Evolutionary conservation across 1,140 invertebrate genomes (phyloP).

Genomic region (Ridgeia piscesae): DNA sequence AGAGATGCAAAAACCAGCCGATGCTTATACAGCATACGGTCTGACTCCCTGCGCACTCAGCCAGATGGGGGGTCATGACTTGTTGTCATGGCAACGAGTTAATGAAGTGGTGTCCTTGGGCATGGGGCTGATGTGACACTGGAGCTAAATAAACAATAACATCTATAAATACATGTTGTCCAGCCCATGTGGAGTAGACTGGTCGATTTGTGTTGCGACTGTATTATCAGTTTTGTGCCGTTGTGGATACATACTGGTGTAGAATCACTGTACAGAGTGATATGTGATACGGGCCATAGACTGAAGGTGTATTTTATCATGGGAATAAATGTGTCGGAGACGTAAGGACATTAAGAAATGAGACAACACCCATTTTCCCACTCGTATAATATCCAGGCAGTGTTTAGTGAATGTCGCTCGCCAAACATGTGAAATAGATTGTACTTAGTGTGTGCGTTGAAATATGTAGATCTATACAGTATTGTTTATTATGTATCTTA

Average conservation of each 20-base stretch:
- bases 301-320: not conserved
- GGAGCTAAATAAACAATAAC: not conserved
- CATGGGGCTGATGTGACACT: not conserved
- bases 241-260: not conserved
- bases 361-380: not conserved
- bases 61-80: not conserved
- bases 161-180: not conserved
- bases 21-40: not conserved
- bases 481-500: no score
- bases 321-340: not conserved
- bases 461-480: no score
- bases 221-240: not conserved
- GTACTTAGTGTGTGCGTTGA: no score
- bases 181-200: not conserved
- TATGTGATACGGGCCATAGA: not conserved
- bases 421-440: no score
- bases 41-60: not conserved
- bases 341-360: not conserved
- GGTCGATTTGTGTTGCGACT: not conserved
- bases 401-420: not conserved
- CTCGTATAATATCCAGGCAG: not conserved
- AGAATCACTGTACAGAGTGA: not conserved
- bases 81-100: not conserved
- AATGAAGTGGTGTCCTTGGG: not conserved
- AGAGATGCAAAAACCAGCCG: not conserved